These are phyloP conservation scores for Oeneis ivallda DNA, from an alignment of 2,888 invertebrate species.

Conservation along the genomic window DNA sequence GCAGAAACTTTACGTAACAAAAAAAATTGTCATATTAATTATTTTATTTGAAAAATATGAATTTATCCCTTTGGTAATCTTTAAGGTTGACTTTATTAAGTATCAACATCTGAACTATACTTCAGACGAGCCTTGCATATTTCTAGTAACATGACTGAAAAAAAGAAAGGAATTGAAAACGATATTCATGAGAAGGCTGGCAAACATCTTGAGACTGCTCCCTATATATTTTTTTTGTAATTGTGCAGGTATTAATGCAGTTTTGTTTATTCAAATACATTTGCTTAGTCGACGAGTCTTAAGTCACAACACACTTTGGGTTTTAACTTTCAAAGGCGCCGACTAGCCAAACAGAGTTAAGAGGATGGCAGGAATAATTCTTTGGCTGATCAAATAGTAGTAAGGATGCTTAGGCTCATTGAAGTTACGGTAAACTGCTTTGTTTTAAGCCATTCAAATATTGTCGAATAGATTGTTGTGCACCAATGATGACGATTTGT, in stretches of 20 bases:
- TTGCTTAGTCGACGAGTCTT: slow-evolving; percentile 75
- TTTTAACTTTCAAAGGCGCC: slow-evolving; percentile 81
- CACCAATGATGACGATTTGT: slow-evolving; percentile 19
- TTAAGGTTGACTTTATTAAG: not conserved
- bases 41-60: too few relatives aligned
- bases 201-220: slow-evolving; percentile 70
- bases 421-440: slow-evolving; percentile 67
- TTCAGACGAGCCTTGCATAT: not conserved
- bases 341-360: slow-evolving; percentile 70
- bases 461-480: slow-evolving; percentile 26
- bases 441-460: slow-evolving; percentile 55
- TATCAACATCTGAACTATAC: not conserved
- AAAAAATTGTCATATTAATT: too few relatives aligned
- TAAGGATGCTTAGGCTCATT: slow-evolving; percentile 52
- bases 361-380: slow-evolving; percentile 69
- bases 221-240: slow-evolving; percentile 72
- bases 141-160: slow-evolving; percentile 4
- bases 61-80: not conserved
- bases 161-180: slow-evolving; percentile 40
- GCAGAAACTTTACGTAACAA: too few relatives aligned
- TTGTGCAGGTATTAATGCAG: slow-evolving; percentile 73
- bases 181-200: slow-evolving; percentile 59
- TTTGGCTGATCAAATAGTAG: slow-evolving; percentile 68
- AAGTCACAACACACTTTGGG: slow-evolving; percentile 78
- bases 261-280: slow-evolving; percentile 67